Percentiles rank a stretch among this genome's conserved stretches.
Evolutionary conservation across 92 coral and sea anemone genomes (phyloP).

Genomic region (Siderastrea radians): DNA sequence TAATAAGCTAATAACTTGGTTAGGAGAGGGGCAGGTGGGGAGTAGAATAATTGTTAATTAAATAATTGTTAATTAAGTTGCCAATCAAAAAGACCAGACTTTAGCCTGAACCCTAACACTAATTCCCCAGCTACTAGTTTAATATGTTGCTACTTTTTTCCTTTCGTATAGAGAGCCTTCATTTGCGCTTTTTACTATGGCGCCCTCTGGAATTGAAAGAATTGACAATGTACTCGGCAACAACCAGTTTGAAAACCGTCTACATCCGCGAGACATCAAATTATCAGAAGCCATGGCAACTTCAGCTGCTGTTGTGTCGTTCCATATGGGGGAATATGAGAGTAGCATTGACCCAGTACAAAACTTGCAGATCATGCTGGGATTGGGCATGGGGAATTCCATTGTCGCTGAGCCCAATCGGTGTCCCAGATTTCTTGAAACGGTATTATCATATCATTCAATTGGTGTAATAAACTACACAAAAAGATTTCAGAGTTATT

Average conservation of each 20-base stretch:
- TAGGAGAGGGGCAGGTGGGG: too few species aligned
- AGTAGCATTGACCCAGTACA: conserved; percentile 54
- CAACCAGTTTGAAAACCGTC: conserved; percentile 73
- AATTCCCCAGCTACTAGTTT: too few species aligned
- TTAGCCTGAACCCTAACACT: too few species aligned
- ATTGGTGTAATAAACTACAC: neutral
- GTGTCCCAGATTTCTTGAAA: neutral
- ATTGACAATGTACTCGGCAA: conserved; percentile 59
- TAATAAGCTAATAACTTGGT: too few species aligned
- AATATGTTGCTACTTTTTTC: neutral
- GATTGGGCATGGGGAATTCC: conserved; percentile 79
- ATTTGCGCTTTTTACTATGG: conserved; percentile 66
- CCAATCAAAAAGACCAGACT: too few species aligned
- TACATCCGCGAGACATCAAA: conserved; percentile 78
- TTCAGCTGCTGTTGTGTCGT: conserved; percentile 88
- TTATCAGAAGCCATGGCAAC: conserved; percentile 91
- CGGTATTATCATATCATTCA: conserved; percentile 17
- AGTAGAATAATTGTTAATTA: too few species aligned
- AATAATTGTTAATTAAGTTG: too few species aligned
- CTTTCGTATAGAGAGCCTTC: neutral
- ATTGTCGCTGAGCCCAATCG: conserved; percentile 57
- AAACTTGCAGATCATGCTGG: conserved; percentile 81
- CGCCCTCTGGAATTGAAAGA: conserved; percentile 74
- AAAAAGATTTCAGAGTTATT: too few species aligned
- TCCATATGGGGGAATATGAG: conserved; percentile 78